Evolutionary conservation across 2,797 vertebrate species (phyloP).

Genomic region (Clarias platycephalus): DNA sequence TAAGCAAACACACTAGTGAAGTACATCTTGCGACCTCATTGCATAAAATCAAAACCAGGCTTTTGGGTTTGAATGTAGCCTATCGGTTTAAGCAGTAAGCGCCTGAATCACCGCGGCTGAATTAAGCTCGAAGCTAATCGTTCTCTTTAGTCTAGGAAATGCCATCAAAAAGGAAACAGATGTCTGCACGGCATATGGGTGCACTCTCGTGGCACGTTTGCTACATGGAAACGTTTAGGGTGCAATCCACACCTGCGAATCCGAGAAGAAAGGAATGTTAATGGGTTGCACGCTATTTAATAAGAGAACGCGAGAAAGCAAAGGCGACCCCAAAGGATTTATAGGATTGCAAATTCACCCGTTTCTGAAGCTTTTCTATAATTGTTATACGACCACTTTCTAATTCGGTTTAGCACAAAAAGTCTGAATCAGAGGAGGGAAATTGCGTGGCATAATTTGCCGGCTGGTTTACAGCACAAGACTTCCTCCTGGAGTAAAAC

Average conservation of each 20-base stretch:
- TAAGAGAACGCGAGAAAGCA: neutral
- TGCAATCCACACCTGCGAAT: conserved; percentile 34
- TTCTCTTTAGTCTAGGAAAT: conserved; percentile 38
- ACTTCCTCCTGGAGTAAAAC: conserved; percentile 45
- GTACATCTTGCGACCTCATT: neutral
- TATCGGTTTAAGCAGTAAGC: conserved; percentile 1
- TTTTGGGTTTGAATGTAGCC: neutral
- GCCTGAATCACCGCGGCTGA: neutral
- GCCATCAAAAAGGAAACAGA: conserved; percentile 38
- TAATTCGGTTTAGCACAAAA: conserved; percentile 32
- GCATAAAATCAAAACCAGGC: conserved; percentile 22
- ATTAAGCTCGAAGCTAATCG: conserved; percentile 25
- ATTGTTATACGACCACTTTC: conserved; percentile 41
- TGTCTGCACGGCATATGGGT: conserved; percentile 7
- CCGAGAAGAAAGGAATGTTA: conserved; percentile 34
- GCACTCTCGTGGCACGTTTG: conserved; percentile 11
- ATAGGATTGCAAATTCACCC: conserved; percentile 12
- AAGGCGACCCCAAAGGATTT: neutral
- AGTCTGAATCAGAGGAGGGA: conserved; percentile 41
- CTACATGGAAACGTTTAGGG: conserved; percentile 27
- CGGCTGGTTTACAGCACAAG: conserved; percentile 33
- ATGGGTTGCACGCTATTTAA: conserved; percentile 28
- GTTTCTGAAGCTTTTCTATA: conserved; percentile 9
- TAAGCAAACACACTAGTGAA: neutral
- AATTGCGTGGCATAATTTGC: conserved; percentile 40